These are phyloP conservation scores for Poicephalus meyeri DNA, from an alignment of 2,113 vertebrate genomes.

Conservation along the genomic window DNA sequence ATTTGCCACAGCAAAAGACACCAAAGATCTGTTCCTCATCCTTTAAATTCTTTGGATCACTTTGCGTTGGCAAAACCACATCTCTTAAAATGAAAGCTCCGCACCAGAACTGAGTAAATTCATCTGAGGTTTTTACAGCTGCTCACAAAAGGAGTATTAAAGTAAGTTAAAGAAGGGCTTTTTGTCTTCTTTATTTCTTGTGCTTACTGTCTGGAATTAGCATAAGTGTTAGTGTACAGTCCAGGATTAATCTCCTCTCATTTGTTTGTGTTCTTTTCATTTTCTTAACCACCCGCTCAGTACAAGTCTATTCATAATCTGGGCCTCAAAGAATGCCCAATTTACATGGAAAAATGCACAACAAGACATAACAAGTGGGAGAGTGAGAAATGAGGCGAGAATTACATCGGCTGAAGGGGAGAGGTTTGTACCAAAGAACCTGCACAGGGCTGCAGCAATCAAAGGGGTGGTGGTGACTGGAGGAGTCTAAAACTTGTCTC, in stretches of 20 bases:
- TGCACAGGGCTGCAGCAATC: background rate
- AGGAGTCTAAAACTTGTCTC: background rate
- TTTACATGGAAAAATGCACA: conserved; percentile 34
- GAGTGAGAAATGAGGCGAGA: background rate
- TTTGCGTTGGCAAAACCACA: background rate
- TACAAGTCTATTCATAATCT: conserved; percentile 37
- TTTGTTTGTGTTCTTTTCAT: background rate
- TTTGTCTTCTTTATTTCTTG: background rate
- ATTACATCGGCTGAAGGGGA: background rate
- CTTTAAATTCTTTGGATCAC: conserved; percentile 24
- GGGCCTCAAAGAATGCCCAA: background rate
- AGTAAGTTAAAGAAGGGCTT: background rate
- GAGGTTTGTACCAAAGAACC: background rate
- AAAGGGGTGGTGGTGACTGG: background rate
- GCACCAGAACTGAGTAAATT: background rate
- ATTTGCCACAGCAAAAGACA: conserved; percentile 3
- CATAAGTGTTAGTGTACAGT: background rate
- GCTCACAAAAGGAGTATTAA: background rate
- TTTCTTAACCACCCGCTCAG: background rate
- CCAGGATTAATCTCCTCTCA: background rate
- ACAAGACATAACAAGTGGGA: conserved; percentile 33
- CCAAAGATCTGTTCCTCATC: background rate
- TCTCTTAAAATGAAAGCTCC: background rate
- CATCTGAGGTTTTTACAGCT: background rate
- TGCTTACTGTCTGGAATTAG: background rate